Conservation (phyloP, 2,888 invertebrate genomes). For the Andrena marginata region DNA sequence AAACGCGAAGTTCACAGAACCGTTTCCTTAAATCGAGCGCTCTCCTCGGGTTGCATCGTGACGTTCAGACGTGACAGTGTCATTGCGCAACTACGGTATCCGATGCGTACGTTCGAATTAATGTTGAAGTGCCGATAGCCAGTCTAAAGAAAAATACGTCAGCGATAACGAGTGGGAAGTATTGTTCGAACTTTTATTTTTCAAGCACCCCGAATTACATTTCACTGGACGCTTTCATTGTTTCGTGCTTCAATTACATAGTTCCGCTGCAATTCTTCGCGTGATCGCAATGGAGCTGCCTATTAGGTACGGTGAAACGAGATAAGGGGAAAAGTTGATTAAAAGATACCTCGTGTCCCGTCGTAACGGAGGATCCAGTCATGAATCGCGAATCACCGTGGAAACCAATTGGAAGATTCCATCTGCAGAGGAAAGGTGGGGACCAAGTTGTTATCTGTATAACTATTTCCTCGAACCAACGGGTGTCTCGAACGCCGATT, state of each 20-base stretch:
- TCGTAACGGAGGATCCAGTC: background rate
- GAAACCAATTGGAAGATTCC: background rate
- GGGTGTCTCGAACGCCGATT: background rate
- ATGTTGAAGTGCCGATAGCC: background rate
- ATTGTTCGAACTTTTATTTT: background rate
- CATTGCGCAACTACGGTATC: too few relatives aligned
- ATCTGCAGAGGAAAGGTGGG: constrained; percentile 21
- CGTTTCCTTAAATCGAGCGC: background rate
- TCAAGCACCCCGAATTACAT: background rate
- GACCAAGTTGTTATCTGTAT: background rate
- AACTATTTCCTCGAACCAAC: background rate
- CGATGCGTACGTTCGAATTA: background rate
- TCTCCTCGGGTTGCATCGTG: background rate
- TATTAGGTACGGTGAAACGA: background rate
- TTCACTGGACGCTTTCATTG: background rate
- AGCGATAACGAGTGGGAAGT: background rate
- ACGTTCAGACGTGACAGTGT: background rate
- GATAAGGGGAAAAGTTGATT: background rate
- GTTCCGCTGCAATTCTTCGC: background rate
- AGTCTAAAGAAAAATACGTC: background rate
- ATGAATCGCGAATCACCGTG: constrained; percentile 10
- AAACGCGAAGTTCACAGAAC: background rate
- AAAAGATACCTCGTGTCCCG: background rate
- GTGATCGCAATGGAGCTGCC: background rate
- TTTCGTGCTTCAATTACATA: background rate